Conservation (phyloP, 2,888 invertebrate genomes). For the Polydrusus tereticollis region DNA sequence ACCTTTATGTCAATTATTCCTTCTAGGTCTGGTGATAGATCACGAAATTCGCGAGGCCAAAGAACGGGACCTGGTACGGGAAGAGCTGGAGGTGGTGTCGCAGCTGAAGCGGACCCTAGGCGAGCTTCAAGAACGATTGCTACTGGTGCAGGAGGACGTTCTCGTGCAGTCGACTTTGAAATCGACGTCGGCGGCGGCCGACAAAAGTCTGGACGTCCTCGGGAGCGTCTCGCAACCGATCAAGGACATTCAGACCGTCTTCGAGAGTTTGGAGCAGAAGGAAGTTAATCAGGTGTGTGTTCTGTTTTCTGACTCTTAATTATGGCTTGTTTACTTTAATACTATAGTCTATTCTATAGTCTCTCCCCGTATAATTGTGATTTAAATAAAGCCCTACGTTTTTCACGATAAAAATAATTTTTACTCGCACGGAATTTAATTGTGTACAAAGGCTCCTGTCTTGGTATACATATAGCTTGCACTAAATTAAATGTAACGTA, state of each 20-base stretch:
- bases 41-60: conserved; percentile 67
- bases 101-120: conserved; percentile 65
- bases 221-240: conserved; percentile 74
- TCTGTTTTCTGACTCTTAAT: too few species aligned
- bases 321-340: too few species aligned
- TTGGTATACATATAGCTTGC: too few species aligned
- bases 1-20: not conserved
- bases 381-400: too few species aligned
- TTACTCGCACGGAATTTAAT: too few species aligned
- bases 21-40: conserved; percentile 66
- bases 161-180: conserved; percentile 75
- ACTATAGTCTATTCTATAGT: too few species aligned
- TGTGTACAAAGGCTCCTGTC: too few species aligned
- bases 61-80: conserved; percentile 64
- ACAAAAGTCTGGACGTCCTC: conserved; percentile 76
- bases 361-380: too few species aligned
- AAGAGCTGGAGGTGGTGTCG: conserved; percentile 60
- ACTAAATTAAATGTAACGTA: too few species aligned
- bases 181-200: conserved; percentile 76
- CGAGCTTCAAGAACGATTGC: conserved; percentile 71
- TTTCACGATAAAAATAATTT: too few species aligned
- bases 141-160: conserved; percentile 76
- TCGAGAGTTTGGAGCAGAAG: conserved; percentile 65
- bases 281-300: conserved; percentile 25
- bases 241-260: conserved; percentile 74